Conservation (phyloP, 2,888 invertebrate species). For the Eurytoma adleriae region DNA sequence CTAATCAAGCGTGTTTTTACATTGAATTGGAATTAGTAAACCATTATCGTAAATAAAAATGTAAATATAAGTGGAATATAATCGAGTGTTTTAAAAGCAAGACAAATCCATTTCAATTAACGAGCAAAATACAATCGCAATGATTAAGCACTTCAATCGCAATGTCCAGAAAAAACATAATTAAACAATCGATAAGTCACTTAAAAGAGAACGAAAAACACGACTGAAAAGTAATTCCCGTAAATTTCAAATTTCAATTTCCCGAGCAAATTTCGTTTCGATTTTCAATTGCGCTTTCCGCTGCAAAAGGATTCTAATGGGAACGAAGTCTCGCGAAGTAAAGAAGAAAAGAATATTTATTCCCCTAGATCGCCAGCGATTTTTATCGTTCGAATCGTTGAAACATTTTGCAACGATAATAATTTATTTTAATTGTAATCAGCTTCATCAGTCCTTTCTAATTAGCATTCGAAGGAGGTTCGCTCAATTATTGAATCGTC, state of each 20-base stretch:
- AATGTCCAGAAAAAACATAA: background rate
- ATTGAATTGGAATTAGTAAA: no score
- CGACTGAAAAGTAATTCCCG: background rate
- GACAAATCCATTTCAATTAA: background rate
- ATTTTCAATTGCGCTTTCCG: background rate
- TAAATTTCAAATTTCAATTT: background rate
- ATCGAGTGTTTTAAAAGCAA: background rate
- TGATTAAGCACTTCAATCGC: background rate
- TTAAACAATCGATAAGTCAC: background rate
- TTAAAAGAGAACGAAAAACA: background rate
- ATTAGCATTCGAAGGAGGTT: constrained; percentile 11
- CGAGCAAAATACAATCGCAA: background rate
- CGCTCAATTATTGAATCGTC: background rate
- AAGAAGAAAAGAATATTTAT: background rate
- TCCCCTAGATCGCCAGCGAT: background rate
- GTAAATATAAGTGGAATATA: background rate
- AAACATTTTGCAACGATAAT: constrained; percentile 29
- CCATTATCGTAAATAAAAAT: no score
- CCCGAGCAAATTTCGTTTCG: background rate
- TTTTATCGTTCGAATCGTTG: background rate
- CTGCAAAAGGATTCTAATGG: background rate
- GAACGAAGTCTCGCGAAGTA: background rate
- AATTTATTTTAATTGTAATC: constrained; percentile 21
- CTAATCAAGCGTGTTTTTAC: no score
- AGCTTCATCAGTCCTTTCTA: constrained; percentile 28